Base-by-base conservation (phyloP, 1,140 invertebrate genomes). In the Zaprionus davidi region DNA sequence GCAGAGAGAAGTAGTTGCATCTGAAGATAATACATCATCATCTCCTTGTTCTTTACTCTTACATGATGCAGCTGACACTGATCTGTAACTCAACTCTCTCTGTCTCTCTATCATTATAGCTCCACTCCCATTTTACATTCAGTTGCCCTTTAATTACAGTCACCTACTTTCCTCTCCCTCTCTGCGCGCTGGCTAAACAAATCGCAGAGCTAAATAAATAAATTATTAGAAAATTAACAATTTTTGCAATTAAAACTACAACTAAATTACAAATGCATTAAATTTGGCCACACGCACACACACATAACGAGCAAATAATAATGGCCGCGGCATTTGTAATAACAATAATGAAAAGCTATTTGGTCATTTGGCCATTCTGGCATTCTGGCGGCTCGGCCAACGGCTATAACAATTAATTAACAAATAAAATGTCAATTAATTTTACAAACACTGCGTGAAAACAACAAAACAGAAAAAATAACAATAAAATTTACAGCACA, bases 401-500 rank as follows among this genome's bases (percentile, higher is more conserved):
- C 64, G 65, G 79, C 85, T 88, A 90, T 90, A 90, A 90, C 85
- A 90, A 90, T 90, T 90, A 90, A 90, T 90, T 90, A 90, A 90
- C 85, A 90, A 90, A 90, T 90, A 90, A 90, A 90, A 90, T 90
- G 85, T 90, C 85, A 90, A 90, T 90, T 90, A 90, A 90, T 90
- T 90, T 90, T 85, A 90, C 85, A 90, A 90, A 90, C 85, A 84
- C 66, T 79, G 84, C 75, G 64, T 70, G 73, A 68, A 70, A 49
- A 24, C n/a, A 22, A 22, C 53, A 76, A 71, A 56, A 64, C 46
- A 69, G 11, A 74, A 31, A 68, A 38, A 57, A 90, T 76, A 90
- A 77, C 85, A 88, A 90, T 88, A 88, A 88, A 90, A 82, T 90
- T 74, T 79, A 85, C 84, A 82, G 44, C 55, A 51, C n/a, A 55